Evolutionary conservation across 2,113 vertebrate species (phyloP), one percentile per base, ranked within the genome.

Genomic region (Herpailurus yagouaroundi): DNA sequence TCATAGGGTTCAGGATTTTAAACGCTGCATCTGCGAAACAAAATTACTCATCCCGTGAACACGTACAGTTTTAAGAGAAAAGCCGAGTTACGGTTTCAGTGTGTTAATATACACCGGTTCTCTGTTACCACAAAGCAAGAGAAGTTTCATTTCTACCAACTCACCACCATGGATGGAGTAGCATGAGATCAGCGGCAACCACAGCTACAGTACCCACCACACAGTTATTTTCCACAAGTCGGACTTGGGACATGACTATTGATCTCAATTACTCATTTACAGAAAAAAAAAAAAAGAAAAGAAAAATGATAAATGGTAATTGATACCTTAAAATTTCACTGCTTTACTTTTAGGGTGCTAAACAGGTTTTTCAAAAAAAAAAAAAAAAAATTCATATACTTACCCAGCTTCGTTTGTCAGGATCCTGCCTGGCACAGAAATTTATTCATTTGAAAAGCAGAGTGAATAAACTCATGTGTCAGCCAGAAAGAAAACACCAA

Each of bases 1-100:
- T 98, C 99, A 99, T 99, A 91, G 99, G 99, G 98, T 99, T 99
- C 96, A 99, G 99, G 98, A 99, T 99, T 99, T 99, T 99, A 99
- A 99, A 99, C 45, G 99, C 99, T 96, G 99, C 99, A 98, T 99
- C 99, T 99, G 98, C 98, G 98, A 98, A 99, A 97, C 93, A 99
- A 98, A 99, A 98, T 97, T 50, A 96, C 98, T 98, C 87, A 91
- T 29, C 81, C 84, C 92, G 82, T 98, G 80, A 99, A 97, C 55
- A 96, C 73, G 41, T 23, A 91, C 45, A 92, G 81, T 76, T 94
- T 95, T 93, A 97, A 69, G 33, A 96, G 63, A 41, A 83, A 97
- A 95, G 81, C 52, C 29, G 60, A 66, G 68, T 97, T 79, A 66
- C 93, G 48, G 7, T 76, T 82, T 93, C 68, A 91, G 68, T 18